Conservation (phyloP, 2,888 invertebrate genomes). For the Rhagonycha fulva region DNA sequence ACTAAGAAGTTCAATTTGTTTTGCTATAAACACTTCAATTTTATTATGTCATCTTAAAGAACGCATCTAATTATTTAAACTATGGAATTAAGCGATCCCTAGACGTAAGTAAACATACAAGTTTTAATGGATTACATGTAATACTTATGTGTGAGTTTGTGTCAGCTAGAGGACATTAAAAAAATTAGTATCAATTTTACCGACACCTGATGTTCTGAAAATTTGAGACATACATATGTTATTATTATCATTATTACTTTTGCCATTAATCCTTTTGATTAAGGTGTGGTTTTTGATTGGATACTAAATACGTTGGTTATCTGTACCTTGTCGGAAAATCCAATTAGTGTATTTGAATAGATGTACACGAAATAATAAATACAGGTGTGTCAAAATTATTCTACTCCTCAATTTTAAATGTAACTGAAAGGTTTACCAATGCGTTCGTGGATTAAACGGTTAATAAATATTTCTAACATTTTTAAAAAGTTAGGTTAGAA, state of each 20-base stretch:
- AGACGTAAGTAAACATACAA: neutral
- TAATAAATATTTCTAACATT: neutral
- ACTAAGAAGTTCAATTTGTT: neutral
- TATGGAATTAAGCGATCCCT: neutral
- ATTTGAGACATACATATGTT: neutral
- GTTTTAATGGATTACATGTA: neutral
- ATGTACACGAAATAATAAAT: constrained; percentile 11
- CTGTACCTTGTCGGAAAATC: constrained; percentile 10
- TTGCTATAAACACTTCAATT: neutral
- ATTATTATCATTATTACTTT: neutral
- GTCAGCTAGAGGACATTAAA: neutral
- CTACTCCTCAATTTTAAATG: neutral
- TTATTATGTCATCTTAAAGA: neutral
- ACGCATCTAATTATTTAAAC: neutral
- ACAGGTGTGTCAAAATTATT: constrained; percentile 10
- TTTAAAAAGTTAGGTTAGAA: neutral
- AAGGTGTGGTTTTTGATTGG: constrained; percentile 1
- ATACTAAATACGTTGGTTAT: constrained; percentile 14
- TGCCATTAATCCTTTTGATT: neutral
- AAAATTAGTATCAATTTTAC: neutral
- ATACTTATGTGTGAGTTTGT: neutral
- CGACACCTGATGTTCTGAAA: neutral
- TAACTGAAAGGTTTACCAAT: neutral
- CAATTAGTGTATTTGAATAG: constrained; percentile 13
- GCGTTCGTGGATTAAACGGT: neutral